These are phyloP conservation scores for Macrotus californicus DNA, from an alignment of 2,113 vertebrate genomes.

Conservation along the genomic window DNA sequence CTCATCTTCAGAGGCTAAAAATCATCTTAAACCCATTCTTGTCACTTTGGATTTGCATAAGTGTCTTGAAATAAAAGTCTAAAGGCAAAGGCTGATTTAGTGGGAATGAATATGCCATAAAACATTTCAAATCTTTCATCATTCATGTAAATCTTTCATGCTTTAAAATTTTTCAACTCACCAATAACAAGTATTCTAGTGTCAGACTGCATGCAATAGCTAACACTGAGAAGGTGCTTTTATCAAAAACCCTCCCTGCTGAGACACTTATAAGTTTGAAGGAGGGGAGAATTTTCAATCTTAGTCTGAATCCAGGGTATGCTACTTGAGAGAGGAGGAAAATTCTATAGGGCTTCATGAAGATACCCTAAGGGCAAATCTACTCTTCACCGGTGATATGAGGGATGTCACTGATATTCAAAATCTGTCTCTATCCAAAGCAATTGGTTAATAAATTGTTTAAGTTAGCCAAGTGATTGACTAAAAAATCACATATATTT, in stretches of 20 bases:
- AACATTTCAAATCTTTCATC: constrained; percentile 68
- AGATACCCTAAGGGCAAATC: not conserved
- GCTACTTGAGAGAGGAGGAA: not conserved
- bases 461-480: not conserved
- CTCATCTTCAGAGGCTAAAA: constrained; percentile 72
- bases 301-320: not conserved
- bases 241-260: not conserved
- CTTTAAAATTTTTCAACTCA: constrained; percentile 70
- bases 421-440: not conserved
- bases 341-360: not conserved
- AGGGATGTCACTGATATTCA: not conserved
- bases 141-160: constrained; percentile 72
- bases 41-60: constrained; percentile 77
- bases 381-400: not conserved
- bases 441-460: not conserved
- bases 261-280: not conserved
- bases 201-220: not conserved
- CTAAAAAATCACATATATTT: not conserved
- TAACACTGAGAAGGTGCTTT: not conserved
- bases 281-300: not conserved
- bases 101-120: constrained; percentile 78
- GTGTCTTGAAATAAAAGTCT: constrained; percentile 60
- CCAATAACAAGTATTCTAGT: not conserved
- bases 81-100: constrained; percentile 74
- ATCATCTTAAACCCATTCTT: constrained; percentile 75